Base-by-base conservation (phyloP, 1,140 invertebrate species). In the Colletes latitarsis region DNA sequence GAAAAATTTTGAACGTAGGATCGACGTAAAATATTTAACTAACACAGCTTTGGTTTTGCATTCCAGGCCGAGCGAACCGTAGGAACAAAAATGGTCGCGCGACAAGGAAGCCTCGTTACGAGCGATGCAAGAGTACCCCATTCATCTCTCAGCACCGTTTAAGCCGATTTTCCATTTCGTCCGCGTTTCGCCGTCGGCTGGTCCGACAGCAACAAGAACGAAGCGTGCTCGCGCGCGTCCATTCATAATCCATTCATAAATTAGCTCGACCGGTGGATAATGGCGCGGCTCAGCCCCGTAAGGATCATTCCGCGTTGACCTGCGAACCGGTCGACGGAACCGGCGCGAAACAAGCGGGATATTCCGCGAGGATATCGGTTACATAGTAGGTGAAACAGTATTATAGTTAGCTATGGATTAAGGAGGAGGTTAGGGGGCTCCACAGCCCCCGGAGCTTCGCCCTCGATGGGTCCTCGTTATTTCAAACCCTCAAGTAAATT, bases 241-340 rank as follows among this genome's bases (percentile, higher is more conserved):
- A 82, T 86, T 87, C 85, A 84, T 87, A 87, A 87, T 86, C 85
- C 85, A 86, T 87, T 87, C 85, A 87, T 87, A 87, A 87, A 87
- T 87, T 87, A 87, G 53, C 78, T 77, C 58, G 39, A 41, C 14
- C 84, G 30, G 63, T 66, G 85, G 75, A 86, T 87, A 87, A 87
- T 87, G 77, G 75, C 60, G 60, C 43, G 57, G 57, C 53, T 17
- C 57, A 43, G 75, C 68, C 75, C 55, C 58, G 53, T 55, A 63
- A 76, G 64, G 70, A 82, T 74, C 49, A 8, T 49, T 43, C 78
- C 63, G 14, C 30, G 74, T 81, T 87, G 84, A 86, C 84, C 85
- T 67, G 70, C 77, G 83, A 70, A 73, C 57, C 74, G 79, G 71
- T 73, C 69, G 66, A 8, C 41, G 14, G 19, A 6, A 52, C 15